These are phyloP conservation scores for Chaetodon trifascialis DNA, from an alignment of 2,113 vertebrate genomes.

Conservation along the genomic window DNA sequence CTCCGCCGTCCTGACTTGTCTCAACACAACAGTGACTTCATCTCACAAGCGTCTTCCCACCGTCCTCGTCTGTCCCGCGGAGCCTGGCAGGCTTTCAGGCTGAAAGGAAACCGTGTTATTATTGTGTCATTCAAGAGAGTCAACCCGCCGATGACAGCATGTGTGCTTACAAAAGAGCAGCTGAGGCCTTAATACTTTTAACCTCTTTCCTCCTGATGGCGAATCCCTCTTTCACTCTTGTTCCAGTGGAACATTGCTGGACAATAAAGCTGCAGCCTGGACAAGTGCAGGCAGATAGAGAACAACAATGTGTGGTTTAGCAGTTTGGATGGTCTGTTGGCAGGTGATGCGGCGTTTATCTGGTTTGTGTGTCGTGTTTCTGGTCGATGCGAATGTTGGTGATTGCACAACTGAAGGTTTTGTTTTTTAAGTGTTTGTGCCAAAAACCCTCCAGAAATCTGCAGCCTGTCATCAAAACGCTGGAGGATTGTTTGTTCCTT, in stretches of 20 bases:
- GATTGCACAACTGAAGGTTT: background rate
- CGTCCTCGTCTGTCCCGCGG: slow-evolving; percentile 15
- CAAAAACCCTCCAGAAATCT: background rate
- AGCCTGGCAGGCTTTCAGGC: slow-evolving; percentile 32
- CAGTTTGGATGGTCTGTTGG: slow-evolving; percentile 11
- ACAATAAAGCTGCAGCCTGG: slow-evolving; percentile 33
- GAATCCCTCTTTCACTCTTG: slow-evolving; percentile 19
- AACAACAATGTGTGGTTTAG: background rate
- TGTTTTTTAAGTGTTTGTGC: background rate
- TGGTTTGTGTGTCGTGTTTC: slow-evolving; percentile 24
- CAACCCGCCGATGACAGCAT: slow-evolving; percentile 52
- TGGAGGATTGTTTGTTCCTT: background rate
- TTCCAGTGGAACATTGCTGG: background rate
- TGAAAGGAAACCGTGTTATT: slow-evolving; percentile 59
- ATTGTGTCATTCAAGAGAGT: slow-evolving; percentile 58
- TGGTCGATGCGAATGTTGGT: background rate
- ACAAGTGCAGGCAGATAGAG: slow-evolving; percentile 46
- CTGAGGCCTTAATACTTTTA: slow-evolving; percentile 35
- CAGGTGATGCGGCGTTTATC: slow-evolving; percentile 39
- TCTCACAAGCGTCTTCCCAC: slow-evolving; percentile 53
- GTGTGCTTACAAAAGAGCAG: slow-evolving; percentile 42
- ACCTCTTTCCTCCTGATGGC: slow-evolving; percentile 3
- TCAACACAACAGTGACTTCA: slow-evolving; percentile 68
- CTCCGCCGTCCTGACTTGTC: slow-evolving; percentile 51
- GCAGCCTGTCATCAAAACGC: slow-evolving; percentile 34